Base-by-base conservation (phyloP, 2,797 vertebrate genomes). In the Diceros bicornis region DNA sequence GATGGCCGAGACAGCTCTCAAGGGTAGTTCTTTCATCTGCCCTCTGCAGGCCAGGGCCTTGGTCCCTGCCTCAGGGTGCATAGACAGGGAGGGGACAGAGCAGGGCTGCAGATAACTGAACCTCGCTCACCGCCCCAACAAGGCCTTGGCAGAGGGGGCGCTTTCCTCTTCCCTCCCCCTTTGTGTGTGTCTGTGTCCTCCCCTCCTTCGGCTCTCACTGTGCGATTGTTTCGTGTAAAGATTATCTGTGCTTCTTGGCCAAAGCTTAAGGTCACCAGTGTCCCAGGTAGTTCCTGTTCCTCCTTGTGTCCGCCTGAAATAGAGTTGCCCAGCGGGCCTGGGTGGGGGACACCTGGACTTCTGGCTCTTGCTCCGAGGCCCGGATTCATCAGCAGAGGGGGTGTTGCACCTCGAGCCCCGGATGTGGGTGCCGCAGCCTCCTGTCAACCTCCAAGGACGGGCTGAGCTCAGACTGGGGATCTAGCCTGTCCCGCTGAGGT, bases 281-380 rank as follows among this genome's bases (percentile, higher is more conserved):
- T 77, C 86, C 89, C 57, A 55, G 52, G 74, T 3, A 62, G 75
- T 83, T 94, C 75, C 87, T 97, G 4, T 62, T 64, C 16, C 75
- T 93, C 57, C 52, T 44, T 79, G 20, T 50, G 27, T 37, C 18
- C n/a, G 21, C 72, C 72, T 86, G 64, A 85, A 74, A 23, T 34
- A 89, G 50, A 87, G 62, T 69, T 72, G 69, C 64, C 59, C 10
- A 78, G 17, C 8, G 9, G 62, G 50, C 27, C 2, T 0, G 18
- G 13, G 6, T 20, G 9, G 59, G 68, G 50, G 32, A 32, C 52
- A 41, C 34, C 37, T 29, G 41, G n/a, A 55, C 10, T 7, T 23
- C 52, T 71, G n/a, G 37, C 47, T 71, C 68, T 78, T 25, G 8
- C n/a, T 92, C 66, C 4, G 10, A 66, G 71, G 20, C 91, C 64